Evolutionary conservation across 2,113 vertebrate species (phyloP).

Genomic region (Dicrurus megarhynchus): DNA sequence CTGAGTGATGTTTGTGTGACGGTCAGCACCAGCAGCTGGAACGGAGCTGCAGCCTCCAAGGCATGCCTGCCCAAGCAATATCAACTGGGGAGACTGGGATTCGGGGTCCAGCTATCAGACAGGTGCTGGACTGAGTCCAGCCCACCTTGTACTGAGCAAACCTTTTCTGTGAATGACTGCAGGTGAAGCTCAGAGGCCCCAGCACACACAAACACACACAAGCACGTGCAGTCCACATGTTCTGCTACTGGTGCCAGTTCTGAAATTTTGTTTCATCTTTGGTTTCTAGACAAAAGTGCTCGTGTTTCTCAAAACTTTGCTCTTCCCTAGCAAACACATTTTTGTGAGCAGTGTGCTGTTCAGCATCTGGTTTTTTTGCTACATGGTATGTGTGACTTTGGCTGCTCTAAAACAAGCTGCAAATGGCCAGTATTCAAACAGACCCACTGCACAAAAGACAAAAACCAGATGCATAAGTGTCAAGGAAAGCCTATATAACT

Average conservation of each 20-base stretch:
- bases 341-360: background rate
- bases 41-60: background rate
- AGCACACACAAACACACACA: background rate
- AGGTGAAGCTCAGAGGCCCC: background rate
- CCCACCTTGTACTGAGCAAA: background rate
- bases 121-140: background rate
- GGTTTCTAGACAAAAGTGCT: background rate
- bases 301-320: background rate
- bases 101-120: accelerated
- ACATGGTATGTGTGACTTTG: background rate
- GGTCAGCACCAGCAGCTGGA: background rate
- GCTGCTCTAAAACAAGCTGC: background rate
- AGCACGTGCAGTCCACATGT: accelerated
- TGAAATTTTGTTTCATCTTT: background rate
- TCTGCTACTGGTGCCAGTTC: background rate
- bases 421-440: background rate
- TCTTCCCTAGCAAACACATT: background rate
- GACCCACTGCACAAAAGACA: background rate
- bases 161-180: background rate
- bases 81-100: background rate
- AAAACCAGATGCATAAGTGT: background rate
- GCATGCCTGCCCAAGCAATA: background rate
- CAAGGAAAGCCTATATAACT: background rate
- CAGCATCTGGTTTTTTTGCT: background rate
- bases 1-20: background rate